These are phyloP conservation scores for Tolmerus cingulatus DNA, from an alignment of 2,888 invertebrate species.

Conservation along the genomic window DNA sequence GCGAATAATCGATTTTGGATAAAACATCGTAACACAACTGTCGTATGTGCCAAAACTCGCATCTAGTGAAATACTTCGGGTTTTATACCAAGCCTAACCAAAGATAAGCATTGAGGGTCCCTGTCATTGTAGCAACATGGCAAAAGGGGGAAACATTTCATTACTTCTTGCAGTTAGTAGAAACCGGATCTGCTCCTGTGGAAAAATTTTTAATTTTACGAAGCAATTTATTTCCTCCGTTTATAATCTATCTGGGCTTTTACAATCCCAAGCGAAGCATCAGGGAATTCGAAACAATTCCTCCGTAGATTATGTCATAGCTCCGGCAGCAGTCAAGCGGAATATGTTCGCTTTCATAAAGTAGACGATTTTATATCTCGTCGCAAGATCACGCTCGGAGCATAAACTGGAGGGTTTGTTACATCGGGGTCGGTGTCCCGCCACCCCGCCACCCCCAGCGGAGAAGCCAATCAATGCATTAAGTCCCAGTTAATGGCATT, in stretches of 20 bases:
- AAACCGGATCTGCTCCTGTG: not conserved
- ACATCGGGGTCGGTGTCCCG: not conserved
- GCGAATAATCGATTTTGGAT: too few species aligned
- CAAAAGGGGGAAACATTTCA: not conserved
- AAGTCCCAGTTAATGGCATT: conserved; percentile 20
- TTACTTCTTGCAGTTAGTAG: not conserved
- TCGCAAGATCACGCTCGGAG: not conserved
- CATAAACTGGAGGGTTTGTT: conserved; percentile 20
- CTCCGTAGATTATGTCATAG: not conserved
- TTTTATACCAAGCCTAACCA: not conserved
- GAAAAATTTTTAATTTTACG: not conserved
- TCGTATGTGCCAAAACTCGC: too few species aligned
- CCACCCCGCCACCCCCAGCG: not conserved
- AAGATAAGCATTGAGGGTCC: not conserved
- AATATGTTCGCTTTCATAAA: conserved; percentile 24
- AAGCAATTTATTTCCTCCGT: not conserved
- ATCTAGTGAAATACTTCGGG: not conserved
- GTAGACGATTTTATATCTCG: not conserved
- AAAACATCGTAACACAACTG: too few species aligned
- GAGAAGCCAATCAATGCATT: conserved; percentile 31
- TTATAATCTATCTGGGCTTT: not conserved
- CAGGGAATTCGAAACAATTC: not conserved
- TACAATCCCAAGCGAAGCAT: not conserved
- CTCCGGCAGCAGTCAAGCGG: not conserved
- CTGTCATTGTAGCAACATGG: not conserved